Conservation (phyloP, 2,797 vertebrate genomes). For the Enteromius argenteus region DNA sequence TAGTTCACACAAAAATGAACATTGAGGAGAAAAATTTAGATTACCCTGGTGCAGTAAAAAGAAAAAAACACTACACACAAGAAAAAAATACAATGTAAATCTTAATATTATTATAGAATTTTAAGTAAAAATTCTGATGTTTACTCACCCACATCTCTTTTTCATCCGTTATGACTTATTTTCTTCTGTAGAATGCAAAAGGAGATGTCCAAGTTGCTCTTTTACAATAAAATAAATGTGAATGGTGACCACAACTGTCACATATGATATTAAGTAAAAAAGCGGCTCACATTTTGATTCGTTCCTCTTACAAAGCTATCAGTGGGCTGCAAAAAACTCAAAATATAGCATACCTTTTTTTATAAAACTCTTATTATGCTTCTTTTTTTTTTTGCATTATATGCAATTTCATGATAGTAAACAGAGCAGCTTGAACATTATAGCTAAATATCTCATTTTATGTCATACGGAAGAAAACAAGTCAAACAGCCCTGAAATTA, state of each 20-base stretch:
- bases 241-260: background rate
- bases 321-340: background rate
- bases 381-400: background rate
- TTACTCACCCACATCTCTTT: background rate
- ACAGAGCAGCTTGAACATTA: slow-evolving; percentile 1
- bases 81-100: background rate
- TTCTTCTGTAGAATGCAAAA: background rate
- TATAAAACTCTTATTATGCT: background rate
- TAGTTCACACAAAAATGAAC: slow-evolving; percentile 4
- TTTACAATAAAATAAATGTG: background rate
- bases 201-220: background rate
- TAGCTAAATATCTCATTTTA: background rate
- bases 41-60: background rate
- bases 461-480: background rate
- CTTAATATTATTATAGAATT: background rate
- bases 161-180: background rate
- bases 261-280: background rate
- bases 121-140: background rate
- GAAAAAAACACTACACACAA: background rate
- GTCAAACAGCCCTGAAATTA: background rate
- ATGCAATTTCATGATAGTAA: background rate
- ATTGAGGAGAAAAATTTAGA: background rate
- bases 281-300: too few relatives aligned
- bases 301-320: background rate
- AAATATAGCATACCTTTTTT: background rate